Conservation (phyloP, 2,797 vertebrate genomes). For the Stomatorhinus walkeri region DNA sequence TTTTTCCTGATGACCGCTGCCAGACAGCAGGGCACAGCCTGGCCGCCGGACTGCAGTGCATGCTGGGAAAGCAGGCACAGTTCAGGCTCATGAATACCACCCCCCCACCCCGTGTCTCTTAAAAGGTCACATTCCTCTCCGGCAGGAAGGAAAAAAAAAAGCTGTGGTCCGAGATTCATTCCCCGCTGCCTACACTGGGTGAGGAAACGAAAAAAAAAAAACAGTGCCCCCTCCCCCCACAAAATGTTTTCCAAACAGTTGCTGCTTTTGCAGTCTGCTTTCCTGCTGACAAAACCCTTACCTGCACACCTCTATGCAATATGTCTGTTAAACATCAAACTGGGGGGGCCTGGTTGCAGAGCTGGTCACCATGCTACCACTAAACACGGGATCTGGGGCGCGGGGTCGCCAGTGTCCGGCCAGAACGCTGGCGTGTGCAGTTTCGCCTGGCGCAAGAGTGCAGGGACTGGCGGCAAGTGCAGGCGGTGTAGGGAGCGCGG, state of each 20-base stretch:
- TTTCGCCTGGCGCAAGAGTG: background rate
- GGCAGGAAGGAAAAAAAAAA: background rate
- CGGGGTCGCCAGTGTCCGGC: background rate
- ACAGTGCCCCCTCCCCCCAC: background rate
- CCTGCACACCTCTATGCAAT: background rate
- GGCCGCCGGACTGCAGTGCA: background rate
- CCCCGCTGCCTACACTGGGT: background rate
- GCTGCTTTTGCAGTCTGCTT: background rate
- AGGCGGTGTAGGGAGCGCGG: background rate
- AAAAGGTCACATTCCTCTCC: background rate
- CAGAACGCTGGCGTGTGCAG: background rate
- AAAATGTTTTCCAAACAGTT: background rate
- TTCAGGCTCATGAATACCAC: background rate
- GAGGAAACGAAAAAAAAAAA: background rate
- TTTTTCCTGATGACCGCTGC: background rate
- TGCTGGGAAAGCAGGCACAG: background rate
- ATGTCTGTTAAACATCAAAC: background rate
- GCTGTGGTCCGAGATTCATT: background rate
- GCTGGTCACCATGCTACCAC: background rate
- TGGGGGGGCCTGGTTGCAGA: background rate
- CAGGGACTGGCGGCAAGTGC: background rate
- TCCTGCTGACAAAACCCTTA: background rate
- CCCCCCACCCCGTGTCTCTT: background rate
- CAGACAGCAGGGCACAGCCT: background rate
- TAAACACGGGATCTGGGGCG: background rate